These are phyloP conservation scores for Esperia sulphurella DNA, from an alignment of 2,888 invertebrate species.

Conservation along the genomic window DNA sequence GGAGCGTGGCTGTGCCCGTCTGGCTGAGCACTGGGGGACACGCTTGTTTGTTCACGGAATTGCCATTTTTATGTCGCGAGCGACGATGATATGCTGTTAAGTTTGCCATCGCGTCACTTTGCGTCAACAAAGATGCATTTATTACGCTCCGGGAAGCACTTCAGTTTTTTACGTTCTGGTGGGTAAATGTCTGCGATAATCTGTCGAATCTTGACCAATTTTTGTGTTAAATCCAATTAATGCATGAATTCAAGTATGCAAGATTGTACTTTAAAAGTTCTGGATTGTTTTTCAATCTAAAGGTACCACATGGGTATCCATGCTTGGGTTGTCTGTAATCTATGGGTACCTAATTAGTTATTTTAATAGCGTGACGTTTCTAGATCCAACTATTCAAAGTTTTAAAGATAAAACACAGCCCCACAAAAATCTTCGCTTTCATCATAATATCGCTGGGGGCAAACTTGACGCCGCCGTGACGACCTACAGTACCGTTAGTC, in stretches of 20 bases:
- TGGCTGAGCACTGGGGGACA: slow-evolving; percentile 27
- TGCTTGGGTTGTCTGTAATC: neutral
- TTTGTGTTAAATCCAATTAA: too few relatives aligned
- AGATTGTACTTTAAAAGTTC: too few relatives aligned
- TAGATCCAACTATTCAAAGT: slow-evolving; percentile 11
- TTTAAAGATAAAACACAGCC: slow-evolving; percentile 29
- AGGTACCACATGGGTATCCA: neutral
- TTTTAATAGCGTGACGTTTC: slow-evolving; percentile 1
- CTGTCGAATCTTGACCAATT: too few relatives aligned
- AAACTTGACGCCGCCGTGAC: slow-evolving; percentile 24
- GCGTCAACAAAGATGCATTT: slow-evolving; percentile 6
- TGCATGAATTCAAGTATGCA: too few relatives aligned
- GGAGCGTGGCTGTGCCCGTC: slow-evolving; percentile 36
- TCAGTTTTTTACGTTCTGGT: too few relatives aligned
- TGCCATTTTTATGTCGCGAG: slow-evolving; percentile 54
- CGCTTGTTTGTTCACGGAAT: slow-evolving; percentile 52
- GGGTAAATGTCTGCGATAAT: too few relatives aligned
- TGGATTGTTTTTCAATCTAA: too few relatives aligned
- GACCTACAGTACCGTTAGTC: slow-evolving; percentile 29
- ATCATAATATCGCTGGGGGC: slow-evolving; percentile 29
- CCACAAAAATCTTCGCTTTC: slow-evolving; percentile 37
- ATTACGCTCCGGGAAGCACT: neutral
- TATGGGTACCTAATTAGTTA: neutral
- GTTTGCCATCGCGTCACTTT: slow-evolving; percentile 26
- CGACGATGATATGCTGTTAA: slow-evolving; percentile 40